Base-by-base conservation (phyloP, 2,797 vertebrate genomes). In the Agapornis canus region DNA sequence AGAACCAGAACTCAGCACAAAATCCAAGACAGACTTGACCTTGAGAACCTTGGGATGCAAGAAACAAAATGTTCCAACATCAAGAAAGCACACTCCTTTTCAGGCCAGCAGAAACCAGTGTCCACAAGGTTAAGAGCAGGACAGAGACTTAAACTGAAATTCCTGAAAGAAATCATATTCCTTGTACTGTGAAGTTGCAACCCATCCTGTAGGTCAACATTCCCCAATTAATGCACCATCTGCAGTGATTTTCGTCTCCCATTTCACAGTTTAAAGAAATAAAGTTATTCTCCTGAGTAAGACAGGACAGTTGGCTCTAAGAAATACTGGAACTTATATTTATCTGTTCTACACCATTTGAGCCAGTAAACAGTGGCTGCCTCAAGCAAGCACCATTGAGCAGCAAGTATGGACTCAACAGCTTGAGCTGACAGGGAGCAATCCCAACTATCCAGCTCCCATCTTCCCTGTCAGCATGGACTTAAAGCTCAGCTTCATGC, bases 101-200 rank as follows among this genome's bases (percentile, higher is more conserved):
- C 29, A 27, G 54, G n/a, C 42, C 0, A 1, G 82, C 69, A 65
- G 39, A 52, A 61, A 69, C 63, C 71, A 52, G 40, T 8, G 59
- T 26, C 86, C 49, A 37, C 48, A 54, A 56, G 56, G 78, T 68
- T 45, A 78, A 31, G 42, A 82, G 75, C 61, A 64, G 73, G 47
- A 75, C 63, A 47, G 66, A 78, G 61, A 81, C 89, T 83, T 70
- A 4, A 89, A n/a, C 17, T 25, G 61, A 60, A 90, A 86, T 80
- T 86, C 71, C 71, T 82, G 65, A 70, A 75, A 81, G 61, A 63
- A 87, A 70, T 11, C 0, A 0, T 13, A 32, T 0, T 27, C 40
- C 64, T 59, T 15, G 59, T 6, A 18, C 32, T 37, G 17, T 29
- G 70, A 75, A 70, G 66, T 10, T 49, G 32, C 13, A 39, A 52